A percentile compares a stretch with the other conserved stretches of the same genome.
Conservation (phyloP, 2,797 vertebrate genomes). For the Channa striata region DNA sequence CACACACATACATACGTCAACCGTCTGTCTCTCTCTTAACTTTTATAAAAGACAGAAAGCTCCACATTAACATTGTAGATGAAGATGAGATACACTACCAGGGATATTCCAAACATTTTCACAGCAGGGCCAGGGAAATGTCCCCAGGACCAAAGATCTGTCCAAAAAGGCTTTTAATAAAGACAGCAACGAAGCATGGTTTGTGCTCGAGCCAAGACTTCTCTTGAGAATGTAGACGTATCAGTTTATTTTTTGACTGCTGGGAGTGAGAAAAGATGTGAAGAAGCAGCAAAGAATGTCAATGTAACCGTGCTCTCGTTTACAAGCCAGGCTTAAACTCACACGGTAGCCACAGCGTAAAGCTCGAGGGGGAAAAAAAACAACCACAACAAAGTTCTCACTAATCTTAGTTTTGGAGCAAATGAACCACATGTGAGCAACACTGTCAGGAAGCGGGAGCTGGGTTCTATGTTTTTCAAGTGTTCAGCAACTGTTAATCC, state of each 20-base stretch:
- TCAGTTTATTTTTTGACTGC: not conserved
- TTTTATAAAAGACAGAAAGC: not conserved
- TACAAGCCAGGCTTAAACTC: not conserved
- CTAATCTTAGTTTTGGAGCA: not conserved
- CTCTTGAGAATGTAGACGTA: not conserved
- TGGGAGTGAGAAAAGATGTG: not conserved
- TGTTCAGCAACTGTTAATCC: not conserved
- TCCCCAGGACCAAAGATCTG: not conserved
- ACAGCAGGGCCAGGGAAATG: not conserved
- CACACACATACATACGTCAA: conserved; percentile 2
- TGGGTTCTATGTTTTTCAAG: not conserved
- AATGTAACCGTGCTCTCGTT: not conserved
- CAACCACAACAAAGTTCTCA: not conserved
- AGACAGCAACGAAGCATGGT: not conserved
- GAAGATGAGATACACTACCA: not conserved
- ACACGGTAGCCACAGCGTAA: not conserved
- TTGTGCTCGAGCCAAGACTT: not conserved
- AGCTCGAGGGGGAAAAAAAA: not conserved
- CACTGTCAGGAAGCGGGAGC: not conserved
- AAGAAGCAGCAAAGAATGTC: not conserved
- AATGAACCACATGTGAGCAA: not conserved
- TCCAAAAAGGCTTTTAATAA: not conserved
- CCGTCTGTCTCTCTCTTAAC: too few species aligned
- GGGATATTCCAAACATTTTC: conserved; percentile 10
- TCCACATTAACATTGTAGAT: not conserved